These are phyloP conservation scores for Spea hammondii DNA, from an alignment of 2,797 vertebrate genomes.

Conservation along the genomic window DNA sequence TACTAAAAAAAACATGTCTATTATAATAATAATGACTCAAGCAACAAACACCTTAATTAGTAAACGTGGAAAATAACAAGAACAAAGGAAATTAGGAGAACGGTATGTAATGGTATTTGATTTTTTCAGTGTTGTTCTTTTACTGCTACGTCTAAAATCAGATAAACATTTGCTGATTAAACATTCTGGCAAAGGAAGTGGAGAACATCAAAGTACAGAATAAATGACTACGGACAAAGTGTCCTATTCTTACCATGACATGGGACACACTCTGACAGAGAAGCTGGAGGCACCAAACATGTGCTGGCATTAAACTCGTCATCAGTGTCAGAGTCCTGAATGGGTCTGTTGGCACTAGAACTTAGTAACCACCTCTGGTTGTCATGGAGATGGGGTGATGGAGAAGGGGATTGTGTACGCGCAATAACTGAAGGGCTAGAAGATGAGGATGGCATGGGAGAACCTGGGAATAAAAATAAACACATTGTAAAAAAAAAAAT, in stretches of 20 bases:
- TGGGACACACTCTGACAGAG: slow-evolving; percentile 60
- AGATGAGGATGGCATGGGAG: slow-evolving; percentile 76
- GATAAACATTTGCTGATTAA: not conserved
- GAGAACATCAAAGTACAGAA: not conserved
- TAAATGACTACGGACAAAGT: slow-evolving; percentile 53
- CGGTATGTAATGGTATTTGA: not conserved
- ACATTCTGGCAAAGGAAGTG: not conserved
- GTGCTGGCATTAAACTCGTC: slow-evolving; percentile 68
- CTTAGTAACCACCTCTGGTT: slow-evolving; percentile 77
- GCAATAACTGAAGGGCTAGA: slow-evolving; percentile 78
- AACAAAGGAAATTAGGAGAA: not conserved
- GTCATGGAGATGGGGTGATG: slow-evolving; percentile 73
- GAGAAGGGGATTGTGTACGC: slow-evolving; percentile 68
- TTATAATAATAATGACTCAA: too few species aligned
- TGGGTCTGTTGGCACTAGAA: slow-evolving; percentile 72
- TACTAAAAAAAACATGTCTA: too few species aligned
- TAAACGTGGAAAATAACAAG: not conserved
- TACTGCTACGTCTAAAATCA: too few species aligned
- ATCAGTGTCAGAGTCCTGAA: slow-evolving; percentile 75
- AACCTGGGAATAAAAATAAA: slow-evolving; percentile 65
- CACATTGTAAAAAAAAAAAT: slow-evolving; percentile 57
- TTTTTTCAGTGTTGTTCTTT: too few species aligned
- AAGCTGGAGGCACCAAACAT: slow-evolving; percentile 62
- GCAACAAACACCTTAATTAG: too few species aligned
- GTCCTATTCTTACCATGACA: slow-evolving; percentile 67